These are phyloP conservation scores for Microchirus variegatus DNA, from an alignment of 2,797 vertebrate genomes.

Conservation along the genomic window DNA sequence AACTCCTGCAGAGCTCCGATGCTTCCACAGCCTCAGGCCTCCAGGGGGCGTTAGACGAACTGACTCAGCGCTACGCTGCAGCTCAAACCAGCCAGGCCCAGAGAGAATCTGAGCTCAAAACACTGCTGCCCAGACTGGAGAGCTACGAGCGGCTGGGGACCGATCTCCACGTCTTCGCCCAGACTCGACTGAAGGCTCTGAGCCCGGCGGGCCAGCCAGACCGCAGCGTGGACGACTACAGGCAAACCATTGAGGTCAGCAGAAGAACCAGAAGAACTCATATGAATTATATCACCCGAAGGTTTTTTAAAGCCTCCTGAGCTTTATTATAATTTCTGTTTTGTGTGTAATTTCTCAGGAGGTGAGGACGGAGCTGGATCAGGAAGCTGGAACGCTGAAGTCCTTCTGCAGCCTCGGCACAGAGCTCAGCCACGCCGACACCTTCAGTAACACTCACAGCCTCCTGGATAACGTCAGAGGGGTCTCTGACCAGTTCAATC, in stretches of 20 bases:
- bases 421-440: slow-evolving; percentile 83
- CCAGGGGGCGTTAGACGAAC: slow-evolving; percentile 84
- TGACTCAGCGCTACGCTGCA: slow-evolving; percentile 80
- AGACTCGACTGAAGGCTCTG: slow-evolving; percentile 82
- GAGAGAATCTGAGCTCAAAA: slow-evolving; percentile 86
- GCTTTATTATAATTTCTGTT: neutral
- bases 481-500: slow-evolving; percentile 87
- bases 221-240: slow-evolving; percentile 87
- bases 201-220: slow-evolving; percentile 90
- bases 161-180: slow-evolving; percentile 86
- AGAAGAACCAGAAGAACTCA: neutral
- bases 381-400: slow-evolving; percentile 86
- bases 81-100: slow-evolving; percentile 86
- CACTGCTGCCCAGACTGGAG: slow-evolving; percentile 88
- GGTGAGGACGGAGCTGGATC: slow-evolving; percentile 87
- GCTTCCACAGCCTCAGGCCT: slow-evolving; percentile 84
- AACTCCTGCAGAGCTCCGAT: slow-evolving; percentile 87
- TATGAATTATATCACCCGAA: neutral
- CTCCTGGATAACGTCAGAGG: slow-evolving; percentile 84
- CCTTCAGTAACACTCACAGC: slow-evolving; percentile 77
- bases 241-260: slow-evolving; percentile 90
- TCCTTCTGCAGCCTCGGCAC: slow-evolving; percentile 84
- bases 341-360: slow-evolving; percentile 79
- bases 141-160: slow-evolving; percentile 88
- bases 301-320: neutral